Evolutionary conservation across 2,888 invertebrate species (phyloP).

Genomic region (Cynaeus angustus): DNA sequence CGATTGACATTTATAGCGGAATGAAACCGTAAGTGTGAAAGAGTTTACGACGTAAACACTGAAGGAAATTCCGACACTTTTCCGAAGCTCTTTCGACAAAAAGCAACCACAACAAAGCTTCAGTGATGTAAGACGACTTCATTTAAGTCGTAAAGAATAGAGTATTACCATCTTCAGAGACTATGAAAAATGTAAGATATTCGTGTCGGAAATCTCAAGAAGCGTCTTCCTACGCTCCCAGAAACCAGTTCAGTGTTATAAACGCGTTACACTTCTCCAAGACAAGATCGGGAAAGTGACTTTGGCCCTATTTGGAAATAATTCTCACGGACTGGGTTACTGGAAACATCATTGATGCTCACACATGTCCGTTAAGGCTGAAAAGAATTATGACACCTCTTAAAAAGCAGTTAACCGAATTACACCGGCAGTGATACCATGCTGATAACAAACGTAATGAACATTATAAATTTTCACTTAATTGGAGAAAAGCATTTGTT

Average conservation of each 20-base stretch:
- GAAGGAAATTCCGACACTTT: neutral
- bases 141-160: constrained; percentile 16
- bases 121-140: constrained; percentile 13
- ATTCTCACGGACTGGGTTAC: constrained; percentile 66
- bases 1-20: constrained; percentile 7
- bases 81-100: neutral
- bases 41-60: constrained; percentile 24
- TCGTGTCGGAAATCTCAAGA: constrained; percentile 35
- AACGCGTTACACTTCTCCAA: constrained; percentile 21
- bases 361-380: constrained; percentile 23
- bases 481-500: constrained; percentile 30
- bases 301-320: constrained; percentile 62
- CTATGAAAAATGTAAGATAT: constrained; percentile 10
- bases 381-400: constrained; percentile 49
- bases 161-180: neutral
- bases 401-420: constrained; percentile 47
- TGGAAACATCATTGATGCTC: constrained; percentile 61
- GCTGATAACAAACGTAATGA: constrained; percentile 36
- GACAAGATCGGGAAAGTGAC: constrained; percentile 53
- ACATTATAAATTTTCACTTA: constrained; percentile 30
- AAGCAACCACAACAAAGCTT: neutral
- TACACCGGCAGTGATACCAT: constrained; percentile 24
- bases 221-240: constrained; percentile 36
- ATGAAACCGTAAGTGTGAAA: constrained; percentile 19
- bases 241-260: constrained; percentile 51